Evolutionary conservation across 2,113 vertebrate genomes (phyloP).

Genomic region (Leptosomus discolor): DNA sequence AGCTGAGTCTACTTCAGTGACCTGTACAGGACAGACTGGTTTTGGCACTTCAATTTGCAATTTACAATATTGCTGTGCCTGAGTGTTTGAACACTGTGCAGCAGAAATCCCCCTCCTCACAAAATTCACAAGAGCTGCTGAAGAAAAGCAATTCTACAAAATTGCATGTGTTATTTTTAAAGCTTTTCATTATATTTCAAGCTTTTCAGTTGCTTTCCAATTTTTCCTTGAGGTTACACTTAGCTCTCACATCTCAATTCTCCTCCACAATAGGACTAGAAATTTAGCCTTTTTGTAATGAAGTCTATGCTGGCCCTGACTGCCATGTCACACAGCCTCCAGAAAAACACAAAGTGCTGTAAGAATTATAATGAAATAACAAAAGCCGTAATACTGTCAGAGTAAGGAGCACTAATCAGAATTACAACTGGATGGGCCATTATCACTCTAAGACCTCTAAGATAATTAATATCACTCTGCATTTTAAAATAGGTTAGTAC

Average conservation of each 20-base stretch:
- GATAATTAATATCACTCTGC: neutral
- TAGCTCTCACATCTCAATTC: neutral
- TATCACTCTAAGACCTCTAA: neutral
- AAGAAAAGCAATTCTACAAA: neutral
- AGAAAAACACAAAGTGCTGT: neutral
- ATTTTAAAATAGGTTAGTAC: neutral
- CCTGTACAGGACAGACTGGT: constrained; percentile 57
- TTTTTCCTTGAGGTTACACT: neutral
- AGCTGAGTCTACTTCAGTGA: constrained; percentile 11
- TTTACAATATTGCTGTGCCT: neutral
- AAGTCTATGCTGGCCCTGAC: neutral
- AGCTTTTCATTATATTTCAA: neutral
- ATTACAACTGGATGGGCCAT: neutral
- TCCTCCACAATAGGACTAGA: neutral
- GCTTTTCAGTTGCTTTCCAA: neutral
- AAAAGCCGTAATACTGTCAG: neutral
- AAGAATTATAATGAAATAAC: neutral
- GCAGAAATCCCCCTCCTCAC: neutral
- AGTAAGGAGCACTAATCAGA: neutral
- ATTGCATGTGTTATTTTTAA: neutral
- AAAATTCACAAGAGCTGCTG: neutral
- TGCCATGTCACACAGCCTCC: neutral
- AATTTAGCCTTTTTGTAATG: neutral
- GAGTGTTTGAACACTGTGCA: accelerated
- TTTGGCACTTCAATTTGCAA: constrained; percentile 24